Evolutionary conservation across 2,888 invertebrate genomes (phyloP), one percentile per base, ranked within the genome.

Genomic region (Synanthedon tipuliformis): DNA sequence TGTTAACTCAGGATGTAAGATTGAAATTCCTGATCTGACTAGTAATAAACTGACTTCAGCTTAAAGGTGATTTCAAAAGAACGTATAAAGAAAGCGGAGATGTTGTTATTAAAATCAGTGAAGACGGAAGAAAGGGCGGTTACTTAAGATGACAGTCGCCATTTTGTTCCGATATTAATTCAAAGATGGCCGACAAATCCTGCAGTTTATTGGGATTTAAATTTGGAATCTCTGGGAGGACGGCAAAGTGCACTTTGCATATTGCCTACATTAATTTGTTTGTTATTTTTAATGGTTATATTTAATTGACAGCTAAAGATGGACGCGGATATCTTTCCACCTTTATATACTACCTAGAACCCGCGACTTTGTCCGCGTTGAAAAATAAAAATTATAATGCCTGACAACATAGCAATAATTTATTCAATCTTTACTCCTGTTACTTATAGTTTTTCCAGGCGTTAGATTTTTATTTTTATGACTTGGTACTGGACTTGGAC

Each of bases 21-120:
- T 83, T 81, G 84, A 81, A 82, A 82, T 81, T 81, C 84, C 84
- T 81, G 85, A 84, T 85, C 82, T 72, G 85, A 83, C 82, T 85
- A 83, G 83, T 73, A 86, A 85, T 85, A 84, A 86, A 85, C 75
- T 81, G 78, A 75, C 75, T 72, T 69, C 69, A 74, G 72, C 71
- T 81, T 79, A 75, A 79, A 77, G 75, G 70, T 70, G 68, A 76
- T 79, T 76, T 81, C 80, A 81, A 82, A 82, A 81, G 78, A 81
- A 81, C 71, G 76, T 74, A 81, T 80, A 81, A 81, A 81, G 77
- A 78, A 75, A 73, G 66, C 71, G 65, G 71, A 78, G 72, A 79
- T 74, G 79, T 71, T 74, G 66, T 80, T 81, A 78, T 80, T 80
- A 78, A 81, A 81, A 77, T 75, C 65, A 62, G 63, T 66, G 70